phyloP scores from a whole-genome alignment of 2,113 vertebrate species.

The Neoarius graeffei region DNA sequence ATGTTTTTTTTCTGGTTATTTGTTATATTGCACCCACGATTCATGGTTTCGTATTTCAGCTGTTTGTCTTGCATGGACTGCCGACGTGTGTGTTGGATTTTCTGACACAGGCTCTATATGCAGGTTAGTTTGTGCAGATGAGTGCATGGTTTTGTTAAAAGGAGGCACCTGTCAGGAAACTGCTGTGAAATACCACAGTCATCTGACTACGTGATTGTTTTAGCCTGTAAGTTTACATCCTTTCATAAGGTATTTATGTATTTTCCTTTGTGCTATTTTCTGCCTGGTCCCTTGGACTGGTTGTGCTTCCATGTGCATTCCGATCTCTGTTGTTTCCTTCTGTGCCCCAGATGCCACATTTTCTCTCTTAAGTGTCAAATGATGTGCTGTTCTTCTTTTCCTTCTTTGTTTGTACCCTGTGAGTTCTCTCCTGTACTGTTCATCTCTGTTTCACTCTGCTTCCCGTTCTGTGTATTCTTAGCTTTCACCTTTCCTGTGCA shows the following conservation, averaged over 20 bases:
- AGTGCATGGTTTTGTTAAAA: background rate
- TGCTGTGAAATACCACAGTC: slow-evolving; percentile 16
- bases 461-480: slow-evolving; percentile 48
- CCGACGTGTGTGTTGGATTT: background rate
- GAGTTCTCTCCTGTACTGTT: slow-evolving; percentile 12
- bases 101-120: too few species aligned
- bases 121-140: background rate
- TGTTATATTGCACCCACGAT: background rate
- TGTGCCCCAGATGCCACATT: slow-evolving; percentile 31
- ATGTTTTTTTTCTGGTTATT: background rate
- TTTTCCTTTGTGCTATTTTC: slow-evolving; percentile 43
- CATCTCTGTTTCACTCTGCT: slow-evolving; percentile 13
- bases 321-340: slow-evolving; percentile 25
- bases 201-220: slow-evolving; percentile 25
- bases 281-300: background rate
- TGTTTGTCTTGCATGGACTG: background rate
- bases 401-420: slow-evolving; percentile 37
- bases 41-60: background rate
- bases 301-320: slow-evolving; percentile 20
- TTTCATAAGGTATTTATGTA: slow-evolving; percentile 37
- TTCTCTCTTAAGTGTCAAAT: slow-evolving; percentile 20
- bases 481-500: slow-evolving; percentile 48
- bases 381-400: slow-evolving; percentile 36
- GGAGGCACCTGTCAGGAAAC: slow-evolving; percentile 26
- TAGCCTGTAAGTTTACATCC: slow-evolving; percentile 34